Evolutionary conservation across 2,113 vertebrate genomes (phyloP), one percentile per base, ranked within the genome.

Genomic region (Brachyhypopomus gauderio): DNA sequence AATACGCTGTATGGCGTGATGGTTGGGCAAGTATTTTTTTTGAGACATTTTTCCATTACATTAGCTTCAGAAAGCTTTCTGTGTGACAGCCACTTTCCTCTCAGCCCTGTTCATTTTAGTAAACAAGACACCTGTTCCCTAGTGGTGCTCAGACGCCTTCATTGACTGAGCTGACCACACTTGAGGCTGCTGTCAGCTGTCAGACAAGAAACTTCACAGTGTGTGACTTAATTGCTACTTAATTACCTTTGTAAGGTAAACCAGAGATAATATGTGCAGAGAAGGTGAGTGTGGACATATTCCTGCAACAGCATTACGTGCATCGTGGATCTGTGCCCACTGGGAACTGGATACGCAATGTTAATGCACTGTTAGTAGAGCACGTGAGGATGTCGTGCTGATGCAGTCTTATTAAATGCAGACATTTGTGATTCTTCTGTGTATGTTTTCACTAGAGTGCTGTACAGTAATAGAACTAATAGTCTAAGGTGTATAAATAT

Each of bases 201-300:
- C 34, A 70, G 36, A 22, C 36, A 11, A 41, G 8, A 25, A 66
- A 25, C 12, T 41, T 3, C 36, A 41, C 11, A 22, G 27, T 30
- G 30, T 36, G 27, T 17, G 17, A 67, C 23, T 67, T 67, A 36
- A 67, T 41, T 70, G 64, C 64, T 67, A 36, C 23, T 67, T 67
- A 67, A 67, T 41, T 70, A 70, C 20, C 36, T 70, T 70, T 70
- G 66, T n/a, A 70, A 41, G 66, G 19, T 70, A 70, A 41, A 70
- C 66, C 66, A 41, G 66, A 70, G 34, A 67, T 67, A 34, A 67
- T 34, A 70, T 27, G 27, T 67, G 30, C 30, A 66, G 63, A 66
- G 63, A 27, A 67, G 27, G 30, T 67, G 27, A 67, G 36, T 4
- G 17, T 52, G 45, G 45, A 14, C 59, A 62, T n/a, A 5, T 5